Conservation (phyloP, 2,113 vertebrate genomes). For the Microtus richardsoni region DNA sequence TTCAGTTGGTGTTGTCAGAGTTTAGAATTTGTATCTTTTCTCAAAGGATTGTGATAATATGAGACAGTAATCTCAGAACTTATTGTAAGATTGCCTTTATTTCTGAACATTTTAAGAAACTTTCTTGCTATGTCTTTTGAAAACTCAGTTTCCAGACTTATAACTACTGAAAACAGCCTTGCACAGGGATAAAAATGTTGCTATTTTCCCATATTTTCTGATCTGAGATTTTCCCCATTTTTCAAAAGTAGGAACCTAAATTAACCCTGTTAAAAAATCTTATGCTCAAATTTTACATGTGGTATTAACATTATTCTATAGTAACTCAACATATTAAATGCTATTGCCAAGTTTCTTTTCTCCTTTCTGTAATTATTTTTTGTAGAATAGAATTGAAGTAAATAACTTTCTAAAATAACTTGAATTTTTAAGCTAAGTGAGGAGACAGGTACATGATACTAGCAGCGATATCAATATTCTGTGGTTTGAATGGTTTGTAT, state of each 20-base stretch:
- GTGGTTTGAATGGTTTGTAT: too few species aligned
- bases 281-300: background rate
- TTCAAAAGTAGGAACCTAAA: background rate
- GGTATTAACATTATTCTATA: conserved; percentile 12
- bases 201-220: background rate
- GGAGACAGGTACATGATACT: background rate
- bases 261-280: conserved; percentile 36
- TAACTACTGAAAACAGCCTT: background rate
- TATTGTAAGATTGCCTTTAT: background rate
- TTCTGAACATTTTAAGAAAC: background rate
- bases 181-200: background rate
- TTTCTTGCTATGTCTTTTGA: conserved; percentile 41
- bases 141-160: conserved; percentile 48
- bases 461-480: background rate
- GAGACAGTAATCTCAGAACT: background rate
- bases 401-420: background rate
- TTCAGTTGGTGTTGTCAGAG: conserved; percentile 14
- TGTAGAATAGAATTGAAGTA: background rate
- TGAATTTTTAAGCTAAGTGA: background rate
- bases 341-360: background rate
- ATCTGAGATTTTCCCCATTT: background rate
- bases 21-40: conserved; percentile 23
- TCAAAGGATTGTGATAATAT: conserved; percentile 36
- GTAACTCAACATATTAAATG: background rate
- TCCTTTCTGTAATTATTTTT: background rate